These are phyloP conservation scores for Eublepharis macularius DNA, from an alignment of 2,113 vertebrate species.

Conservation along the genomic window DNA sequence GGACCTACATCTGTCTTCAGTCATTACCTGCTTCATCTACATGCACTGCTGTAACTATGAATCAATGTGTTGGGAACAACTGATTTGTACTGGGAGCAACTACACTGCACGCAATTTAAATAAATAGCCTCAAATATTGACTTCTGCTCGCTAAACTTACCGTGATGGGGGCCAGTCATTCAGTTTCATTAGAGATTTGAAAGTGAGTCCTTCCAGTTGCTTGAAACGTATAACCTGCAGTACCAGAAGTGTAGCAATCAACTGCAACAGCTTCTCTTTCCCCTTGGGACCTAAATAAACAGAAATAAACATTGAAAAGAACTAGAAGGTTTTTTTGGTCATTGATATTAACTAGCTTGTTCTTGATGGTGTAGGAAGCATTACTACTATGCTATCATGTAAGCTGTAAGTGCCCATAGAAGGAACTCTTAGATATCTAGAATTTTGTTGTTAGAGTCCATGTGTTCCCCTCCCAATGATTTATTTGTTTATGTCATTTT, in stretches of 20 bases:
- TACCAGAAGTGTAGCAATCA: conserved; percentile 83
- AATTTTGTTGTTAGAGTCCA: background rate
- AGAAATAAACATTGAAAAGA: background rate
- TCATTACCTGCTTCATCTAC: background rate
- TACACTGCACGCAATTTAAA: background rate
- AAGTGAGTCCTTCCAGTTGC: conserved; percentile 65
- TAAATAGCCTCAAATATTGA: background rate
- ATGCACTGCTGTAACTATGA: background rate
- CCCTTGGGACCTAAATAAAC: conserved; percentile 71
- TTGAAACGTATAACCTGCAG: conserved; percentile 76
- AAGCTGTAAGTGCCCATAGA: background rate
- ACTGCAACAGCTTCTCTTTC: conserved; percentile 73
- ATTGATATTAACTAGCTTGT: background rate
- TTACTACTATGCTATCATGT: background rate
- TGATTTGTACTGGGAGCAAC: background rate
- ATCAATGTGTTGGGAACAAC: background rate
- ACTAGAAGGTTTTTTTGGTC: background rate
- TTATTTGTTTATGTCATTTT: too few species aligned
- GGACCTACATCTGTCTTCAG: background rate
- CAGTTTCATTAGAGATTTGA: conserved; percentile 77
- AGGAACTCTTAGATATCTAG: too few species aligned
- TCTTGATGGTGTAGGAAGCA: background rate
- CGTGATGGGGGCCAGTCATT: conserved; percentile 64
- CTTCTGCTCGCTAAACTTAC: conserved; percentile 52
- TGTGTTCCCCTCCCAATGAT: too few species aligned